phyloP scores from a whole-genome alignment of 2,113 vertebrate genomes.

The Collichthys lucidus region DNA sequence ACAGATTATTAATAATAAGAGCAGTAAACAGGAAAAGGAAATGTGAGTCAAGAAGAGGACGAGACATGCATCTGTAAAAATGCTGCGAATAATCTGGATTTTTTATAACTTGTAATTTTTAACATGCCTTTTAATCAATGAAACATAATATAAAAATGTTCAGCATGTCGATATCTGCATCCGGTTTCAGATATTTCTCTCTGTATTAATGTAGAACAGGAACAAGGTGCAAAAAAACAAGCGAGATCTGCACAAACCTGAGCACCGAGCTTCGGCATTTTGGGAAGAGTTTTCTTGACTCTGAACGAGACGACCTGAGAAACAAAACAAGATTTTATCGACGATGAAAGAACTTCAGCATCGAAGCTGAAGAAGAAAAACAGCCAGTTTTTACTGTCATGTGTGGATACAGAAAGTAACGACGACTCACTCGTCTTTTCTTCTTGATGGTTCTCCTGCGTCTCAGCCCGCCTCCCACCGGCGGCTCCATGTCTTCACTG shows the following conservation, averaged over 20 bases:
- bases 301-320: constrained; percentile 78
- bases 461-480: constrained; percentile 46
- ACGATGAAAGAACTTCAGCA: neutral
- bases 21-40: neutral
- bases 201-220: neutral
- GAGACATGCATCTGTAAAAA: neutral
- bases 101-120: too few relatives aligned
- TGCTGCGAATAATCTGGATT: too few relatives aligned
- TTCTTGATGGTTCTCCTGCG: constrained; percentile 70
- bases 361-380: neutral
- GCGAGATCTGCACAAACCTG: constrained; percentile 50
- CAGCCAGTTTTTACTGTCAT: neutral
- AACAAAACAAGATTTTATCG: neutral
- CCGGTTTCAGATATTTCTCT: neutral
- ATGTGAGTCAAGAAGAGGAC: neutral
- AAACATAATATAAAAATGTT: neutral
- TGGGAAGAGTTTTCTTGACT: constrained; percentile 76
- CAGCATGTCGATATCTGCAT: neutral
- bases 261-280: constrained; percentile 21
- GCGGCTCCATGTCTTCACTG: constrained; percentile 33
- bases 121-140: neutral
- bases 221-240: neutral
- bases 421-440: constrained; percentile 67
- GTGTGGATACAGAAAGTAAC: neutral
- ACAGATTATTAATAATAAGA: neutral